Evolutionary conservation across 2,113 vertebrate species (phyloP).

Genomic region (Malurus cyaneus): DNA sequence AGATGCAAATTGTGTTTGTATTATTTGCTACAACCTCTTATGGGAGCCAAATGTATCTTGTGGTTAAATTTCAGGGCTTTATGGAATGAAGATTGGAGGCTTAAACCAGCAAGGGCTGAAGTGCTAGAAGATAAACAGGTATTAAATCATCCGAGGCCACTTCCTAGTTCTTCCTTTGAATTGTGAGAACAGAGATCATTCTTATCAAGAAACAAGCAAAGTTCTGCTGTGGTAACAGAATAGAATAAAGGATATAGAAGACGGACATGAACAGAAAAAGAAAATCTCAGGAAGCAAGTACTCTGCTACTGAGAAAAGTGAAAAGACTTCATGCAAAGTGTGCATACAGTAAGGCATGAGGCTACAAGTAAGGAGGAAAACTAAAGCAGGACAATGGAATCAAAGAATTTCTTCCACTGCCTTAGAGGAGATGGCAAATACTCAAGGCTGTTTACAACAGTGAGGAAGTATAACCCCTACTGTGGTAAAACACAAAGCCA

Average conservation of each 20-base stretch:
- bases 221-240: neutral
- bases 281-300: neutral
- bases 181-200: neutral
- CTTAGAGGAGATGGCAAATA: neutral
- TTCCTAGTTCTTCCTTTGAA: neutral
- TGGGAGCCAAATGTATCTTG: neutral
- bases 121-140: neutral
- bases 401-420: neutral
- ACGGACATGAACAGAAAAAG: neutral
- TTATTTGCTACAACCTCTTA: slow-evolving; percentile 4
- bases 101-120: slow-evolving; percentile 13
- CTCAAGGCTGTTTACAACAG: neutral
- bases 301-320: neutral
- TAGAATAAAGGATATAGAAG: neutral
- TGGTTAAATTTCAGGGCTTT: neutral
- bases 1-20: neutral
- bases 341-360: neutral
- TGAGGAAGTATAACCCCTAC: neutral
- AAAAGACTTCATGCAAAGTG: neutral
- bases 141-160: slow-evolving; percentile 1
- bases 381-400: neutral
- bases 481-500: neutral
- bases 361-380: neutral
- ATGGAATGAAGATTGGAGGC: neutral
- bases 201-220: neutral